These are phyloP conservation scores for Arenaria interpres DNA, from an alignment of 2,113 vertebrate genomes.

Conservation along the genomic window DNA sequence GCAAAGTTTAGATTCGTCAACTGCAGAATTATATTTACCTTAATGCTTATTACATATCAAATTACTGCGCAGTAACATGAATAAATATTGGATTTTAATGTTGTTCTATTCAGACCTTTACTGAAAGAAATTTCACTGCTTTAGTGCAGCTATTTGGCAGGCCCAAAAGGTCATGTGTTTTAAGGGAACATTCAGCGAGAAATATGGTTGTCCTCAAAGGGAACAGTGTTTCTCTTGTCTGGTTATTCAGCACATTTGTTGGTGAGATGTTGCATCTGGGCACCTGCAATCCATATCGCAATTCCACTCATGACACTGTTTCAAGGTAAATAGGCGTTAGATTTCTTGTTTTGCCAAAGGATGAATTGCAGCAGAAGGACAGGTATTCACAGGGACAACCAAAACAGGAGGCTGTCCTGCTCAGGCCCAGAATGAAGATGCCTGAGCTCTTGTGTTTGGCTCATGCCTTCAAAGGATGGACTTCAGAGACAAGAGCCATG, in stretches of 20 bases:
- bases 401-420: neutral
- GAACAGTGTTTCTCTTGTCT: neutral
- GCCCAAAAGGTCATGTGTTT: neutral
- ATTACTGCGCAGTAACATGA: conserved; percentile 45
- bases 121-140: neutral
- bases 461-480: rapidly evolving
- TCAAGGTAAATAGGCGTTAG: neutral
- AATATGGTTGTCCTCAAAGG: neutral
- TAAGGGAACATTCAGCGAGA: neutral
- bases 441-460: neutral
- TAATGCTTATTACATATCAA: conserved; percentile 56
- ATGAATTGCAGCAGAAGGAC: neutral
- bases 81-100: conserved; percentile 57
- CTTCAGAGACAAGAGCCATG: neutral
- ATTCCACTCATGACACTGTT: neutral
- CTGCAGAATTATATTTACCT: conserved; percentile 54
- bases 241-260: neutral
- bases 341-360: neutral
- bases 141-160: neutral
- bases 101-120: conserved; percentile 31
- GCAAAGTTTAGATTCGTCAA: conserved; percentile 57
- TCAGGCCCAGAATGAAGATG: neutral
- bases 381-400: neutral
- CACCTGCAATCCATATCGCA: neutral
- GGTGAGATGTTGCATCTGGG: neutral